phyloP scores from a whole-genome alignment of 64 coral and sea anemone genomes.

The Montipora foliosa region DNA sequence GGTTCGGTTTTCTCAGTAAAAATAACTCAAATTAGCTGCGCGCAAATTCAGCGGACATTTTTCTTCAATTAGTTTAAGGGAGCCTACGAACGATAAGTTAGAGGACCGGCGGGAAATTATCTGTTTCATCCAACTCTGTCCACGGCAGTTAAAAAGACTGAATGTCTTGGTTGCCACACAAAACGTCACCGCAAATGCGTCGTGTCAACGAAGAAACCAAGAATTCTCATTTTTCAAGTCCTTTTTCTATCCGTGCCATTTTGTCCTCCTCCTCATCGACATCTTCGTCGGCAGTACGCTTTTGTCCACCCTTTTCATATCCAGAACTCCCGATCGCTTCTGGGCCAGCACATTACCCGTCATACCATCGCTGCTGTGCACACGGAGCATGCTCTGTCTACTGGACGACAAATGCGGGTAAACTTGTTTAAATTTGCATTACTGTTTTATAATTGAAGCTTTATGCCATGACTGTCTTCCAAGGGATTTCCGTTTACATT shows the following conservation, averaged over 20 bases:
- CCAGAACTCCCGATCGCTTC: background rate
- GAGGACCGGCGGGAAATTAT: background rate
- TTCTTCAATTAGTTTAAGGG: too few species aligned
- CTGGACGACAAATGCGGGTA: conserved; percentile 19
- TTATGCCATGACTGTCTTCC: too few species aligned
- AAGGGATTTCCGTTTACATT: too few species aligned
- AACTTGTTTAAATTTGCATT: background rate
- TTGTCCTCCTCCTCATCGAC: conserved; percentile 23
- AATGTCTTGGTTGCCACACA: background rate
- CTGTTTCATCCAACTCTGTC: background rate
- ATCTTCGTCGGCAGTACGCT: background rate
- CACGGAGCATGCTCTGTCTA: conserved; percentile 21
- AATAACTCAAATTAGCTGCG: background rate
- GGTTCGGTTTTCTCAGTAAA: too few species aligned
- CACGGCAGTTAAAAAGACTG: too few species aligned
- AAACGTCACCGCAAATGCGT: background rate
- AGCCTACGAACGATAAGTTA: too few species aligned
- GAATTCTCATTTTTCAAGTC: conserved; percentile 26
- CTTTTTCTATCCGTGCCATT: conserved; percentile 38
- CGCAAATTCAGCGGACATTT: background rate
- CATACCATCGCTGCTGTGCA: conserved; percentile 23
- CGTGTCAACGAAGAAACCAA: background rate
- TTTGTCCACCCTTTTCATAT: background rate
- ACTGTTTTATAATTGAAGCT: too few species aligned
- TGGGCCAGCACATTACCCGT: background rate